These are phyloP conservation scores for Idris sp. DNA, from an alignment of 1,140 invertebrate genomes.

Conservation along the genomic window DNA sequence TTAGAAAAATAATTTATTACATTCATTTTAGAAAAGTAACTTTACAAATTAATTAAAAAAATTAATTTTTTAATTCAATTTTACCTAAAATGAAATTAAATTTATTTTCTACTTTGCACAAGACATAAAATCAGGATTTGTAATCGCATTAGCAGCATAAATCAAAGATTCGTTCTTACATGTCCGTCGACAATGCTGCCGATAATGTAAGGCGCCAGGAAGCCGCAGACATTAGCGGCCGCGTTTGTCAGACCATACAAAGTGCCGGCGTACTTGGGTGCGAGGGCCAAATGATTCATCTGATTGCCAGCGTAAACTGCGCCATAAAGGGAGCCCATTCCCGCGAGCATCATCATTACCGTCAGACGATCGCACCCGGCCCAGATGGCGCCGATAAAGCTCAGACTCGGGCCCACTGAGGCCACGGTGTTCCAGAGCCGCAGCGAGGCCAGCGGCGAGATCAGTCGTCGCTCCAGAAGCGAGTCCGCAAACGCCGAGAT, in stretches of 20 bases:
- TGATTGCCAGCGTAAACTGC: constrained; percentile 88
- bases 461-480: constrained; percentile 81
- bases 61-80: too few species aligned
- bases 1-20: too few species aligned
- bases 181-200: constrained; percentile 85
- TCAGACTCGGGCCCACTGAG: constrained; percentile 85
- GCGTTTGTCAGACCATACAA: constrained; percentile 94
- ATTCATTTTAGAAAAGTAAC: too few species aligned
- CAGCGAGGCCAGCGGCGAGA: constrained; percentile 83
- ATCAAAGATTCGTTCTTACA: too few species aligned
- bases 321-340: constrained; percentile 85
- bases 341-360: constrained; percentile 84
- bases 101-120: too few species aligned
- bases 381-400: constrained; percentile 86
- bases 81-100: too few species aligned
- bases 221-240: constrained; percentile 90
- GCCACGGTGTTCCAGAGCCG: constrained; percentile 88
- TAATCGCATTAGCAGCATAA: constrained; percentile 34
- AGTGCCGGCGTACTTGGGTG: constrained; percentile 90
- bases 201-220: constrained; percentile 89
- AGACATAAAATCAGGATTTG: constrained; percentile 3
- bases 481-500: constrained; percentile 86
- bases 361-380: constrained; percentile 85
- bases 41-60: too few species aligned
- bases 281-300: constrained; percentile 93